phyloP scores from a whole-genome alignment of 2,888 invertebrate genomes.

The Cryptus viduatorius region DNA sequence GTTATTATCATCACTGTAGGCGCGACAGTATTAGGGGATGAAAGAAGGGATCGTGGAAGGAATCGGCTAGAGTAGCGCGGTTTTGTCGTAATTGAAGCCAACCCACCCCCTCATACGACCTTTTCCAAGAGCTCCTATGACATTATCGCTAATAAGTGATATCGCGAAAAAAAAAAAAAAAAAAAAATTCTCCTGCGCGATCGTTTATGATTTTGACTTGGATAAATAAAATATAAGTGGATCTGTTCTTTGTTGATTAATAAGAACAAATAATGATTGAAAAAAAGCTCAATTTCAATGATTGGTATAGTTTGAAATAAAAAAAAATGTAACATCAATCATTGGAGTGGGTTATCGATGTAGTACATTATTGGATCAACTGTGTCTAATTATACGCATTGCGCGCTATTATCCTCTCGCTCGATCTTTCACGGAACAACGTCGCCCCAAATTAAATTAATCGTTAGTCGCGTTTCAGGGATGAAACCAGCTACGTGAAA shows the following conservation, averaged over 20 bases:
- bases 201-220: neutral
- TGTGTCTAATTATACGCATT: constrained; percentile 23
- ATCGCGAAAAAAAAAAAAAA: too few species aligned
- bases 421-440: too few species aligned
- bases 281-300: too few species aligned
- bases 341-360: too few species aligned
- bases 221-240: neutral
- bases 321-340: too few species aligned
- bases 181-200: neutral
- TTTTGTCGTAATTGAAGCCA: constrained; percentile 45
- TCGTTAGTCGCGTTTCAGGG: too few species aligned
- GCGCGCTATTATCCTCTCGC: neutral
- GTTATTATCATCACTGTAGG: constrained; percentile 29
- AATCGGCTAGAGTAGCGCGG: constrained; percentile 9
- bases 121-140: neutral
- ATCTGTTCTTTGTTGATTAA: neutral
- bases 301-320: too few species aligned
- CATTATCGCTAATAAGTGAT: neutral
- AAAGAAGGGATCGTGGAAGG: constrained; percentile 3
- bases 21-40: constrained; percentile 13
- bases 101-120: neutral
- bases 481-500: too few species aligned
- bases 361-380: neutral
- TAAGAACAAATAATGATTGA: too few species aligned
- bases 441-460: too few species aligned